phyloP scores from a whole-genome alignment of 2,888 invertebrate species.

The Apodemia hepburni region DNA sequence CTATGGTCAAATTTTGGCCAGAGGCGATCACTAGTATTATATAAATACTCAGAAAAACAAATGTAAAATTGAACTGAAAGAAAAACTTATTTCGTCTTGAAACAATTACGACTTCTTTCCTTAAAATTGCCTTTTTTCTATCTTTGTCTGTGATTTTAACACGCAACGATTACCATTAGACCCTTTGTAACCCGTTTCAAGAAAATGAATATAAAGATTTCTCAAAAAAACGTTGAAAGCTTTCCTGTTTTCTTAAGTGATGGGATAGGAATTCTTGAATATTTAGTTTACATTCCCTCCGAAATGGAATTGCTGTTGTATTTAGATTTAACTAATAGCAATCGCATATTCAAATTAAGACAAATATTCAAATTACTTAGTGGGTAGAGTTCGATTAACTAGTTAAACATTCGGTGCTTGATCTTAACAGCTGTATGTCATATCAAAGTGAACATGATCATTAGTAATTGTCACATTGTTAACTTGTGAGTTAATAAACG shows the following conservation, averaged over 20 bases:
- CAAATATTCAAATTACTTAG: conserved; percentile 7
- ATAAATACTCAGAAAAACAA: too few species aligned
- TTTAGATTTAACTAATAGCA: conserved; percentile 6
- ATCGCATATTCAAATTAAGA: conserved; percentile 10
- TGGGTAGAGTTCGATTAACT: neutral
- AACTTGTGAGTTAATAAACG: too few species aligned
- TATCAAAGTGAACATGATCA: conserved; percentile 4
- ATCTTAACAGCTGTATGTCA: neutral
- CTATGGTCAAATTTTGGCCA: too few species aligned
- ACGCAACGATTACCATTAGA: conserved; percentile 2
- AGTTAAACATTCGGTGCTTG: neutral
- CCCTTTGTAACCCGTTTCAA: conserved; percentile 14
- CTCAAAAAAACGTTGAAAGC: conserved; percentile 13
- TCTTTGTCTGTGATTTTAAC: conserved; percentile 6
- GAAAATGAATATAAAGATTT: conserved; percentile 15
- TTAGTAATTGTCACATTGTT: neutral
- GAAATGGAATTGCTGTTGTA: conserved; percentile 4
- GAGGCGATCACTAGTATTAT: too few species aligned
- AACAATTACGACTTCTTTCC: neutral
- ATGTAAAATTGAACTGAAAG: neutral
- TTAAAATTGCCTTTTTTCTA: neutral
- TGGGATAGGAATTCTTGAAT: conserved; percentile 3
- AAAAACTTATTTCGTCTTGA: neutral
- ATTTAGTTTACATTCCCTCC: conserved; percentile 9
- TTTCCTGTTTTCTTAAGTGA: conserved; percentile 7